These are phyloP conservation scores for Triplophysa bombifrons DNA, from an alignment of 2,797 vertebrate genomes.

Conservation along the genomic window DNA sequence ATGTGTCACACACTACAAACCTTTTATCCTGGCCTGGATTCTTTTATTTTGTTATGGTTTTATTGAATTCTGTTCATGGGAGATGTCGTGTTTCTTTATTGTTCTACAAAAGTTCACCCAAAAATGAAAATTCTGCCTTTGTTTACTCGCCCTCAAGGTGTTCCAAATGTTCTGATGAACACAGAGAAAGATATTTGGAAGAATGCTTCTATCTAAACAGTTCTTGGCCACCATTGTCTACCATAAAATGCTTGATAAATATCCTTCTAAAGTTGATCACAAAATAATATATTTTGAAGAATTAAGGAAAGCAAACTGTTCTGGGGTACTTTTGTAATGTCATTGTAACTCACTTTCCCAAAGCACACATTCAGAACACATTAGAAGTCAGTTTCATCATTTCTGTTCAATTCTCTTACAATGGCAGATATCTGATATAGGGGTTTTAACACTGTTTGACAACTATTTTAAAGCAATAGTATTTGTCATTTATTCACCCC, in stretches of 20 bases:
- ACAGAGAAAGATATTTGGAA: no score
- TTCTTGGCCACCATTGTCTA: no score
- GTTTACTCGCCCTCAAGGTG: no score
- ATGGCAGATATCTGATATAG: background rate
- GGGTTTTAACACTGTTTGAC: conserved; percentile 37
- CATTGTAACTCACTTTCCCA: background rate
- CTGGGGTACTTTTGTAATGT: background rate
- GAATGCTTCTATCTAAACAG: no score
- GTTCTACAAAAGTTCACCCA: background rate
- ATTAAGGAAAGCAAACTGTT: no score
- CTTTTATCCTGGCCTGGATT: conserved; percentile 17
- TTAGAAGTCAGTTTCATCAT: conserved; percentile 17
- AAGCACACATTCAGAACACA: background rate
- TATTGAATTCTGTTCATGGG: conserved; percentile 20
- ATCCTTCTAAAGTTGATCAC: no score
- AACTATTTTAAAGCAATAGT: conserved; percentile 66
- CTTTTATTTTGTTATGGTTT: conserved; percentile 35
- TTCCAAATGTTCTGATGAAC: no score
- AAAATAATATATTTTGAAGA: no score
- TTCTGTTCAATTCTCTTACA: background rate
- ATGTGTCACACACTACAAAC: conserved; percentile 67
- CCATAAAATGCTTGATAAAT: no score
- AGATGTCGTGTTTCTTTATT: background rate
- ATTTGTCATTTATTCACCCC: no score
- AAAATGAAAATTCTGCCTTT: no score